These are phyloP conservation scores for Hydrolagus affinis DNA, from an alignment of 2,113 vertebrate genomes.

Conservation along the genomic window DNA sequence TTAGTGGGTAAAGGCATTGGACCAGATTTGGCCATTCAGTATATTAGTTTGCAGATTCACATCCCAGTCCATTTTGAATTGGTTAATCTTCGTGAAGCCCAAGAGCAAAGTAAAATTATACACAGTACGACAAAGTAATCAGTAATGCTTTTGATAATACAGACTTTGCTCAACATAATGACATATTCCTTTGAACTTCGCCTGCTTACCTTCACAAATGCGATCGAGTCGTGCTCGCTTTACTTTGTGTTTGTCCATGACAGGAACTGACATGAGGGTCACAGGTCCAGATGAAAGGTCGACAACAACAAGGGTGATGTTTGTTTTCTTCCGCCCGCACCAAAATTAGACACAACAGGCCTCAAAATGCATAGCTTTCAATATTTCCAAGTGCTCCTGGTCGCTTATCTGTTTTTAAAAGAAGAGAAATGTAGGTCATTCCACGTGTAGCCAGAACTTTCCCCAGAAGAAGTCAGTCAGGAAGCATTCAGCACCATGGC, in stretches of 20 bases:
- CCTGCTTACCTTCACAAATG: conserved; percentile 65
- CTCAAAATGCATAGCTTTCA: conserved; percentile 24
- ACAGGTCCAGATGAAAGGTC: background rate
- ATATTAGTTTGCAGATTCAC: too few species aligned
- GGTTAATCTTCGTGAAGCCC: too few species aligned
- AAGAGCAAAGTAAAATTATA: background rate
- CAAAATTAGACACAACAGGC: conserved; percentile 16
- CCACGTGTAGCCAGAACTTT: background rate
- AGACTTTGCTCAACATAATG: background rate
- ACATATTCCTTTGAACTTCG: conserved; percentile 2
- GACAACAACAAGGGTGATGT: background rate
- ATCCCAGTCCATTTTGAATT: too few species aligned
- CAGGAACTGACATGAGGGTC: conserved; percentile 54
- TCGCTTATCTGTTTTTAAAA: conserved; percentile 9
- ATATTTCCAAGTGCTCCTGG: conserved; percentile 13
- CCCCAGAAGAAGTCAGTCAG: background rate
- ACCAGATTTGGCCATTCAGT: too few species aligned
- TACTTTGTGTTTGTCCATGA: conserved; percentile 85
- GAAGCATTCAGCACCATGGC: background rate
- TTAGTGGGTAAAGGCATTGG: too few species aligned
- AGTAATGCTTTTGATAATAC: background rate
- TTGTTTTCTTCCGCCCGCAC: conserved; percentile 5
- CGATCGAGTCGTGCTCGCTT: conserved; percentile 80
- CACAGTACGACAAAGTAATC: background rate
- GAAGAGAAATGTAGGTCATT: conserved; percentile 15